A percentile compares a stretch with the other conserved stretches of the same genome.
Conservation (phyloP, 2,888 invertebrate genomes). For the Cephus pulcher region DNA sequence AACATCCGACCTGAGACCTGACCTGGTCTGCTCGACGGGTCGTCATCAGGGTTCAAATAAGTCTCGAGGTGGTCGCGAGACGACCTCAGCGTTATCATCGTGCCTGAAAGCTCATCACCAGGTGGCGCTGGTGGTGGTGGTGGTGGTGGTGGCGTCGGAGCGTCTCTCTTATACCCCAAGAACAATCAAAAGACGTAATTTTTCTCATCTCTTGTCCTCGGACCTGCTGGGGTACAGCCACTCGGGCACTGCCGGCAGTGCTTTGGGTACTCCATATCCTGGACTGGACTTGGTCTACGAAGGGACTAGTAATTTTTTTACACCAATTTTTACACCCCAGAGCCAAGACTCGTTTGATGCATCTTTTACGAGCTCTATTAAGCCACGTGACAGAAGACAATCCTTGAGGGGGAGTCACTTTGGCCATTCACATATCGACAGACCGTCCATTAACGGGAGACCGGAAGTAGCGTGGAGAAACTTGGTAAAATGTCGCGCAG, state of each 20-base stretch:
- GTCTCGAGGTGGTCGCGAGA: conserved; percentile 1
- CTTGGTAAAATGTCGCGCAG: conserved; percentile 60
- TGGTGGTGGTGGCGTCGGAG: not conserved
- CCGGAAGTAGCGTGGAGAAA: conserved; percentile 20
- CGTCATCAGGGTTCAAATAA: conserved; percentile 7
- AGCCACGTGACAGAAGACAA: conserved; percentile 8
- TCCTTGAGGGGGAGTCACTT: conserved; percentile 18
- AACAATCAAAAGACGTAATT: not conserved
- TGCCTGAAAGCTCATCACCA: conserved; percentile 23
- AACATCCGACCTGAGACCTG: conserved; percentile 54
- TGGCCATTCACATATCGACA: conserved; percentile 42
- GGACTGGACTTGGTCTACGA: conserved; percentile 1
- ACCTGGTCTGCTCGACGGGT: conserved; percentile 5
- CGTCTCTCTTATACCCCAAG: not conserved
- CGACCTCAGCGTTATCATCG: conserved; percentile 22
- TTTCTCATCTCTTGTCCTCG: not conserved
- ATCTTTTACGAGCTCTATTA: conserved; percentile 33
- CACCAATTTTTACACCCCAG: conserved; percentile 31
- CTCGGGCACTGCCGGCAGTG: conserved; percentile 23
- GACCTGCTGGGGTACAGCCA: not conserved
- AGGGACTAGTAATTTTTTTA: conserved; percentile 33
- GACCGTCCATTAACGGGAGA: conserved; percentile 48
- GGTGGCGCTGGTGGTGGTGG: conserved; percentile 12
- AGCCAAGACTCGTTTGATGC: conserved; percentile 34
- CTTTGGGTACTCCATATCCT: not conserved